Conservation (phyloP, 2,797 vertebrate genomes). For the Rachycentron canadum region DNA sequence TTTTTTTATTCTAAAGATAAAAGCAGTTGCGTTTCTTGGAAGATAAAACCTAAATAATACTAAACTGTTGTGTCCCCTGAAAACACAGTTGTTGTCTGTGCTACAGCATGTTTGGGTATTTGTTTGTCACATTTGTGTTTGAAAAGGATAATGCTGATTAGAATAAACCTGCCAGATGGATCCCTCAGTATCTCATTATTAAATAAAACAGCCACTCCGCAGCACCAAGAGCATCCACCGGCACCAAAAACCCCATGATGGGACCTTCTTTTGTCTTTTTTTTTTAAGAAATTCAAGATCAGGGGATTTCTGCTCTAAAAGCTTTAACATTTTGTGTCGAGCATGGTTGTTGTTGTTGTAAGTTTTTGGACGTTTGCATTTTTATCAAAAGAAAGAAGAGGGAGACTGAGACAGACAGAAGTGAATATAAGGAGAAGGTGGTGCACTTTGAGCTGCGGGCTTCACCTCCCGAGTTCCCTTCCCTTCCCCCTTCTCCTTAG, state of each 20-base stretch:
- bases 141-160: no score
- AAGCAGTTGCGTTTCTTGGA: not conserved
- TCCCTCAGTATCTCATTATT: no score
- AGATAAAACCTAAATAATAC: not conserved
- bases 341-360: no score
- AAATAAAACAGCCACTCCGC: no score
- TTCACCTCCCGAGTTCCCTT: not conserved
- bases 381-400: not conserved
- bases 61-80: not conserved
- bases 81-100: no score
- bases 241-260: no score
- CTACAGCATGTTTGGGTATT: not conserved
- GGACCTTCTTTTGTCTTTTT: no score
- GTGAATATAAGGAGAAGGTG: not conserved
- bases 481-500: not conserved
- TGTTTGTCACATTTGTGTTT: not conserved
- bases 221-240: no score
- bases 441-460: not conserved
- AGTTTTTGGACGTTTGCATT: not conserved
- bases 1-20: not conserved
- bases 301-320: no score
- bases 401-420: not conserved
- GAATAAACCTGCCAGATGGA: no score
- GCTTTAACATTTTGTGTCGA: no score
- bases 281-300: no score